These are phyloP conservation scores for Periphyllus acericola DNA, from an alignment of 2,888 invertebrate species.

Conservation along the genomic window DNA sequence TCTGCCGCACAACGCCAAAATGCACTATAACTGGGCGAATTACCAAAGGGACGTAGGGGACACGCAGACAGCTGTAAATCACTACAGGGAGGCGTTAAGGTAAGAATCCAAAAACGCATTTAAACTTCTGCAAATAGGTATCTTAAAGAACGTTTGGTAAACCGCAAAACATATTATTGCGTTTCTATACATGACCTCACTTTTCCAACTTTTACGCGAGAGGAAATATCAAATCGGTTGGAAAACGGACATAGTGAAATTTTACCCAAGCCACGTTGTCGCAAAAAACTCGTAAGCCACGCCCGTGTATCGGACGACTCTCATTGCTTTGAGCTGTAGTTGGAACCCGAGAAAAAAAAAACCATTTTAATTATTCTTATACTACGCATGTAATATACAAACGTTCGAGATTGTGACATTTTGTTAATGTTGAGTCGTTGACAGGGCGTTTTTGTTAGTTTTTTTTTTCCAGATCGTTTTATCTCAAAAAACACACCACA, in stretches of 20 bases:
- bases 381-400: neutral
- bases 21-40: slow-evolving; percentile 91
- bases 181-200: no score
- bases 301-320: neutral
- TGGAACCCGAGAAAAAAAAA: neutral
- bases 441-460: neutral
- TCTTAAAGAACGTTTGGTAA: neutral
- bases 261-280: neutral
- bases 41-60: slow-evolving; percentile 84
- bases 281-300: neutral
- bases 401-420: slow-evolving; percentile 21
- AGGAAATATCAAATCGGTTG: neutral
- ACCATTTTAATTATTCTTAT: neutral
- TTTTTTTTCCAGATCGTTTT: neutral
- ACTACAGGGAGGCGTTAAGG: slow-evolving; percentile 79
- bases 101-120: slow-evolving; percentile 24
- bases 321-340: neutral
- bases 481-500: no score
- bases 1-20: slow-evolving; percentile 86
- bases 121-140: neutral
- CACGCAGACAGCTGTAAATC: slow-evolving; percentile 78
- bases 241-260: neutral
- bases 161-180: neutral
- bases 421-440: neutral
- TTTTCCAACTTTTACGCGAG: neutral